phyloP scores from a whole-genome alignment of 2,888 invertebrate genomes.

The Netelia virgata region DNA sequence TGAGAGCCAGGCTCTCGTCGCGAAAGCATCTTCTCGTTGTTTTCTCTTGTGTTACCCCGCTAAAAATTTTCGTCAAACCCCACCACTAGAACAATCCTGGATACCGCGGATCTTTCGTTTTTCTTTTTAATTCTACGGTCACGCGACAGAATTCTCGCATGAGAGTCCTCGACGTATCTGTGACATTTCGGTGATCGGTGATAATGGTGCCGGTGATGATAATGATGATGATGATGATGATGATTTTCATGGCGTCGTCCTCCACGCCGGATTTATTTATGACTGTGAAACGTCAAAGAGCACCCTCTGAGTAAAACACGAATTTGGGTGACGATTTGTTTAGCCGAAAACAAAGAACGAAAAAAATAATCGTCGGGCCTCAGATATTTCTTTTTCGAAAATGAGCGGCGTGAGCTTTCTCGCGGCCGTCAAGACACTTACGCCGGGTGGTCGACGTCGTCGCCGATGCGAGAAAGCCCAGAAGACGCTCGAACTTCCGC shows the following conservation, averaged over 20 bases:
- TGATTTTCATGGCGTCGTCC: not conserved
- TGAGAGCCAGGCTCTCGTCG: slow-evolving; percentile 58
- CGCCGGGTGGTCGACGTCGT: slow-evolving; percentile 87
- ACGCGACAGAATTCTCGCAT: not conserved
- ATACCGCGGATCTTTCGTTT: slow-evolving; percentile 24
- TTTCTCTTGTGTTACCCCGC: slow-evolving; percentile 22
- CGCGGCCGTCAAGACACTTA: slow-evolving; percentile 88
- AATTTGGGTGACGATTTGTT: not conserved
- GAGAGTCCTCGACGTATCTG: slow-evolving; percentile 6
- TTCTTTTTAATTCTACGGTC: not conserved
- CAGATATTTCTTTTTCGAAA: not conserved
- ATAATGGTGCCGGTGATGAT: slow-evolving; percentile 42
- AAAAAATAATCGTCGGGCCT: not conserved
- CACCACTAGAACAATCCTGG: slow-evolving; percentile 10
- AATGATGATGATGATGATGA: slow-evolving; percentile 13
- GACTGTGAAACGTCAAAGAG: slow-evolving; percentile 24
- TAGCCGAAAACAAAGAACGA: not conserved
- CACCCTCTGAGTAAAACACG: not conserved
- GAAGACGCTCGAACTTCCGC: slow-evolving; percentile 83
- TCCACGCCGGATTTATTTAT: not conserved
- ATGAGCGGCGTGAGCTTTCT: slow-evolving; percentile 88
- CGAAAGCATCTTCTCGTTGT: slow-evolving; percentile 30
- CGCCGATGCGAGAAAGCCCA: slow-evolving; percentile 88
- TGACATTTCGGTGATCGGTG: slow-evolving; percentile 35
- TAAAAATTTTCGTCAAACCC: slow-evolving; percentile 15